These are phyloP conservation scores for Pangasius djambal DNA, from an alignment of 2,797 vertebrate genomes.

Conservation along the genomic window DNA sequence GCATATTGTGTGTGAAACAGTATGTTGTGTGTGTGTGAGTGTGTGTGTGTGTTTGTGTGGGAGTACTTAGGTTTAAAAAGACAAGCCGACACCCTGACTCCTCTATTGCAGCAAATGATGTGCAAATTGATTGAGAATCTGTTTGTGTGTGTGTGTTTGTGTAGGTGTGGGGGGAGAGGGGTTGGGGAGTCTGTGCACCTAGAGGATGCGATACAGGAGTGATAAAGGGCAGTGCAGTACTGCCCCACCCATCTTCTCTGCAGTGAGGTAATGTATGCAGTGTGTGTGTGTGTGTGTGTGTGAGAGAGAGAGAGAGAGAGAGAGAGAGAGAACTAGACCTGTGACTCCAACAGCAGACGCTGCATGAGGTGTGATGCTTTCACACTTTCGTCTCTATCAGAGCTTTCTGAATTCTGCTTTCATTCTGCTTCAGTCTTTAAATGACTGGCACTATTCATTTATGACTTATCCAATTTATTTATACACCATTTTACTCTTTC, in stretches of 20 bases:
- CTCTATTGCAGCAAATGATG: constrained; percentile 44
- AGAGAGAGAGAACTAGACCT: constrained; percentile 22
- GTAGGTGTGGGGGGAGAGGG: neutral
- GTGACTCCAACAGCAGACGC: constrained; percentile 7
- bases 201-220: constrained; percentile 28
- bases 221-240: constrained; percentile 50
- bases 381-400: constrained; percentile 14
- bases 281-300: constrained; percentile 11
- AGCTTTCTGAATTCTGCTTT: neutral
- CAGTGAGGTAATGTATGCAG: constrained; percentile 37
- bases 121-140: constrained; percentile 14
- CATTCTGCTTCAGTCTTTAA: neutral
- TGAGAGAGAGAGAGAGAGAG: neutral
- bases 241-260: constrained; percentile 31
- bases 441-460: neutral
- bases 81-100: neutral
- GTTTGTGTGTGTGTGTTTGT: neutral
- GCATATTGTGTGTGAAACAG: neutral
- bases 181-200: constrained; percentile 2
- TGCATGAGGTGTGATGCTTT: constrained; percentile 35
- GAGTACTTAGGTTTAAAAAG: neutral
- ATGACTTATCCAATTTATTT: neutral
- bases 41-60: constrained; percentile 24
- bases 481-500: neutral
- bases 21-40: constrained; percentile 6